A percentile compares a stretch with the other conserved stretches of the same genome.
These are phyloP conservation scores for Galeruca laticollis DNA, from an alignment of 2,888 invertebrate species.

Conservation along the genomic window DNA sequence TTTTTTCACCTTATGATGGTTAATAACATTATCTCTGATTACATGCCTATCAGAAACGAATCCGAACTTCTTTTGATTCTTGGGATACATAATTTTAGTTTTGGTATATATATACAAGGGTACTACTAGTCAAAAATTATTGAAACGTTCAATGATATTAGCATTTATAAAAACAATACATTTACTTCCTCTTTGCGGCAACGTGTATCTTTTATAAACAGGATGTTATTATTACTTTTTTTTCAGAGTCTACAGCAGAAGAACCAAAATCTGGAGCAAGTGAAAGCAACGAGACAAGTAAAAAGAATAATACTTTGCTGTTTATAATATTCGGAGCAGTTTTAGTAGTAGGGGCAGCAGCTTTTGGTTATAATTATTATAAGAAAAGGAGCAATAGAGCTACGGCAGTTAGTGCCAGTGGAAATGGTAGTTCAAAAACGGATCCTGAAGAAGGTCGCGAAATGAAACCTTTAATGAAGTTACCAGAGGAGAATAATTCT, in stretches of 20 bases:
- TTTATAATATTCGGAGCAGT: slow-evolving; percentile 70
- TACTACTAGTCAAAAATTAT: too few species aligned
- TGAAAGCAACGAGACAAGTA: slow-evolving; percentile 36
- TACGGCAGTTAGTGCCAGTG: slow-evolving; percentile 55
- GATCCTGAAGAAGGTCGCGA: slow-evolving; percentile 55
- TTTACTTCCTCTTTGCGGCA: too few species aligned
- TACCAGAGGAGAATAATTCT: slow-evolving; percentile 43
- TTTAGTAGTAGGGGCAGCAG: slow-evolving; percentile 69
- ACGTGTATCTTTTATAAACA: not conserved
- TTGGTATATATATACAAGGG: too few species aligned
- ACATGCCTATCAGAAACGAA: too few species aligned
- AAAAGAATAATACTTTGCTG: slow-evolving; percentile 58
- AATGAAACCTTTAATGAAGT: slow-evolving; percentile 60
- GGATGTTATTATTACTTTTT: not conserved
- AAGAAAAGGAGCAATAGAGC: slow-evolving; percentile 58
- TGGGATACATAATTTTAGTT: too few species aligned
- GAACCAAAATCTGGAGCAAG: slow-evolving; percentile 50
- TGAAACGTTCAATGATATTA: too few species aligned
- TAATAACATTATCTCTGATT: too few species aligned
- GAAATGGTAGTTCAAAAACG: slow-evolving; percentile 42
- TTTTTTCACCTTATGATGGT: too few species aligned
- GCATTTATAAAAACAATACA: too few species aligned
- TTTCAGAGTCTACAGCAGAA: slow-evolving; percentile 39
- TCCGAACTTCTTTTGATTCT: too few species aligned
- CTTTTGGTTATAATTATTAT: slow-evolving; percentile 72